Percentiles rank a stretch among this genome's conserved stretches.
Conservation (phyloP, 2,797 vertebrate genomes). For the Limnodromus scolopaceus region DNA sequence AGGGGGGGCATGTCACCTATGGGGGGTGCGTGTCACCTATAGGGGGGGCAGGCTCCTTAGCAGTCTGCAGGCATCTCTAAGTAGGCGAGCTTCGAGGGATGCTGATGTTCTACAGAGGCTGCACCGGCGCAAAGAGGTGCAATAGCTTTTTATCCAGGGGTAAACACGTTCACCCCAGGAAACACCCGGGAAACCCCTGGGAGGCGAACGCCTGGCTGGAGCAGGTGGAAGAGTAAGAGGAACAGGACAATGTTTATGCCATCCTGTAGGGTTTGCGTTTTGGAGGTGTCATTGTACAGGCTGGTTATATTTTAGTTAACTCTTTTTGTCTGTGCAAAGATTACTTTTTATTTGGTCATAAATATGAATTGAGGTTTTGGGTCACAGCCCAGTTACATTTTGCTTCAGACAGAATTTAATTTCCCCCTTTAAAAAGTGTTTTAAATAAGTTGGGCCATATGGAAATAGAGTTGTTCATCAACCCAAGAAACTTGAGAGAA, state of each 20-base stretch:
- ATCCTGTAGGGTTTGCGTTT: neutral
- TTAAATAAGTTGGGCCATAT: conserved; percentile 25
- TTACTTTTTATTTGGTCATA: conserved; percentile 24
- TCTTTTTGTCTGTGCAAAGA: neutral
- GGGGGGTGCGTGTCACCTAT: fast-evolving
- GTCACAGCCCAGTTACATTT: conserved; percentile 34
- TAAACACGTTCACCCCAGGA: neutral
- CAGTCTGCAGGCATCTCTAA: fast-evolving
- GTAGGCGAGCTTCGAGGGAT: fast-evolving
- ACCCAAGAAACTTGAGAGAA: neutral
- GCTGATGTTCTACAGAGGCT: fast-evolving
- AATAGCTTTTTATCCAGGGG: neutral
- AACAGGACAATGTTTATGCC: neutral
- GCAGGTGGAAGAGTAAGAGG: neutral
- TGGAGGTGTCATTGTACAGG: neutral
- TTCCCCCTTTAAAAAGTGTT: conserved; percentile 37
- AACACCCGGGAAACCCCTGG: neutral
- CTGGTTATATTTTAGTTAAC: neutral
- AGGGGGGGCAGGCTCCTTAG: neutral
- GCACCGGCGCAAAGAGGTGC: neutral
- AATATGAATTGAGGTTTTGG: conserved; percentile 31
- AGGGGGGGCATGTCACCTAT: neutral
- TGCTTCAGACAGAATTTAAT: conserved; percentile 34
- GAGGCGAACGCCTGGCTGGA: neutral
- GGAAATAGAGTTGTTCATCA: conserved; percentile 25